phyloP scores from a whole-genome alignment of 2,113 vertebrate genomes.

The Caranx melampygus region DNA sequence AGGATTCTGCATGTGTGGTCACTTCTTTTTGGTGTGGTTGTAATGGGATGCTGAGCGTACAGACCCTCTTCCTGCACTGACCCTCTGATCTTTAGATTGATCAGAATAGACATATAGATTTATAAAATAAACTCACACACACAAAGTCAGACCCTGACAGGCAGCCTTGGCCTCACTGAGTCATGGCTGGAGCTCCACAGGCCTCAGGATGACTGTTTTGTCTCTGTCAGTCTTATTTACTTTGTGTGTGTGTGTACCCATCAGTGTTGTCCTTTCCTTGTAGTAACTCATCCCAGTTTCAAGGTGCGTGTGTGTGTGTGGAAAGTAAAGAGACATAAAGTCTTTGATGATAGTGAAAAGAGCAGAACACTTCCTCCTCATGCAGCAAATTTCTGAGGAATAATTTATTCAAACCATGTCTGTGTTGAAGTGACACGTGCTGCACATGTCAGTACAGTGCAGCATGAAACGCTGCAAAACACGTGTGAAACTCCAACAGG shows the following conservation, averaged over 20 bases:
- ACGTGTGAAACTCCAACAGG: too few relatives aligned
- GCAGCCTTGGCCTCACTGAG: constrained; percentile 24
- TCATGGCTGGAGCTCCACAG: constrained; percentile 32
- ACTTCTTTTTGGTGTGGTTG: constrained; percentile 36
- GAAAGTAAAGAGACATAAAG: background rate
- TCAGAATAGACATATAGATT: constrained; percentile 9
- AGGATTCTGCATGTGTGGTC: constrained; percentile 59
- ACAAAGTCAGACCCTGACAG: background rate
- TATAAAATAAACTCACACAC: background rate
- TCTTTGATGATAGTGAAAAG: background rate
- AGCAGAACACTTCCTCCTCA: background rate
- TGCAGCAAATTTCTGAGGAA: background rate
- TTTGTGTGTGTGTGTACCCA: constrained; percentile 19
- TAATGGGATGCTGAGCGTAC: background rate
- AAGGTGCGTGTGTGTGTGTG: constrained; percentile 7
- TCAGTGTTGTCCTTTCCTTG: constrained; percentile 34
- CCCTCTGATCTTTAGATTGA: constrained; percentile 17
- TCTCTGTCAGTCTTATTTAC: constrained; percentile 31
- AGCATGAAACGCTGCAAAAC: background rate
- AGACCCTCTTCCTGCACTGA: constrained; percentile 30
- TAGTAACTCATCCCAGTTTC: constrained; percentile 25
- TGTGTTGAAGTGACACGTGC: too few relatives aligned
- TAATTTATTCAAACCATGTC: constrained; percentile 8
- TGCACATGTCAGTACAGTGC: too few relatives aligned
- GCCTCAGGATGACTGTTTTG: constrained; percentile 24